These are phyloP conservation scores for Trichogramma pretiosum DNA, from an alignment of 1,140 invertebrate genomes.

Conservation along the genomic window DNA sequence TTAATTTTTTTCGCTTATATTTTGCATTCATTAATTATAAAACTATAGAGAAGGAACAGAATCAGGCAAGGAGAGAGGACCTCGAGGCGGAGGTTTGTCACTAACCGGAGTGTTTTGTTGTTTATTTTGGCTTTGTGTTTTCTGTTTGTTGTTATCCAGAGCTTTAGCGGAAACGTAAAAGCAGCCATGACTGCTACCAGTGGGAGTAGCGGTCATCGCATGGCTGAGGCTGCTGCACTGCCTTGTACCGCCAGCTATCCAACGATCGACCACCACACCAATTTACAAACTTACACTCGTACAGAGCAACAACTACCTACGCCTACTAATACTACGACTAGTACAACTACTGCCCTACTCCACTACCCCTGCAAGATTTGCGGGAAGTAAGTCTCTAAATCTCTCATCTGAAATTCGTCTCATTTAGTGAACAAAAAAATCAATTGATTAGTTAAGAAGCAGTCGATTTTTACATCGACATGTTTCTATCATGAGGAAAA, in stretches of 20 bases:
- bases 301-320: conserved; percentile 47
- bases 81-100: conserved; percentile 30
- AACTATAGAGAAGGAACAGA: too few relatives aligned
- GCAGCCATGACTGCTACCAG: conserved; percentile 63
- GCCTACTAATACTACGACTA: too few relatives aligned
- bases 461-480: too few relatives aligned
- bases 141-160: conserved; percentile 56
- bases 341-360: too few relatives aligned
- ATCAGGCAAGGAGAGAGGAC: neutral
- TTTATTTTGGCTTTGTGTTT: conserved; percentile 48
- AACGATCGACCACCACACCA: conserved; percentile 45
- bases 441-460: too few relatives aligned
- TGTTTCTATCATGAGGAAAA: neutral
- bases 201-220: conserved; percentile 58
- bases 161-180: conserved; percentile 65
- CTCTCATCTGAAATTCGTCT: conserved; percentile 19
- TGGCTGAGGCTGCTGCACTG: conserved; percentile 48
- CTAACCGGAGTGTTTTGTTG: conserved; percentile 44
- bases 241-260: conserved; percentile 43
- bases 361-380: conserved; percentile 90
- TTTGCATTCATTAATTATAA: neutral
- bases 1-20: too few relatives aligned
- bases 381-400: conserved; percentile 81
- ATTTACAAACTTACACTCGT: conserved; percentile 50
- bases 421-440: too few relatives aligned